Conservation (phyloP, 2,797 vertebrate genomes). For the Myiotriccus ornatus region DNA sequence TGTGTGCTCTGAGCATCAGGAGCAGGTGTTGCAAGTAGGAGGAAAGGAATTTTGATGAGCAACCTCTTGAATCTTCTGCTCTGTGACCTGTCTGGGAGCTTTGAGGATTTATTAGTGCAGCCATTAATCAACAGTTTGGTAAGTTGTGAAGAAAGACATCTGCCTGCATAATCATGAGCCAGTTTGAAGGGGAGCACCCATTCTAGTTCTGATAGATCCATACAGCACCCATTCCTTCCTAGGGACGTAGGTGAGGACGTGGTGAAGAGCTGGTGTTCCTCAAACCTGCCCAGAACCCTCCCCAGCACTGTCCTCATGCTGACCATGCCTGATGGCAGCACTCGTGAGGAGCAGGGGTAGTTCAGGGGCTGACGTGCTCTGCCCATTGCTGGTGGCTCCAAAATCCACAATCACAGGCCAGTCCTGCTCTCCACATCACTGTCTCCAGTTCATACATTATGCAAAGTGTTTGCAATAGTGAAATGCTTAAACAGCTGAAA, state of each 20-base stretch:
- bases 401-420: background rate
- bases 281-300: background rate
- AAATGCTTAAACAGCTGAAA: background rate
- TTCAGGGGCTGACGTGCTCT: background rate
- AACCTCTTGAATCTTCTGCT: background rate
- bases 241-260: background rate
- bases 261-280: background rate
- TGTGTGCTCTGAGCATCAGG: background rate
- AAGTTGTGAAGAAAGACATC: background rate
- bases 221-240: background rate
- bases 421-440: background rate
- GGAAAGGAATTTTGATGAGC: background rate
- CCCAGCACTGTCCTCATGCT: background rate
- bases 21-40: background rate
- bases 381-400: background rate
- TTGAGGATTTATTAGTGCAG: background rate
- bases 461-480: background rate
- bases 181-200: fast-evolving
- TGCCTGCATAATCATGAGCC: background rate
- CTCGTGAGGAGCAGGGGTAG: fast-evolving
- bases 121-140: background rate
- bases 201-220: background rate
- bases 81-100: background rate
- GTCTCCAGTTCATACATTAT: background rate
- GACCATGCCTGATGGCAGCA: background rate